phyloP scores from a whole-genome alignment of 2,888 invertebrate genomes.

The Spilosoma lubricipeda region DNA sequence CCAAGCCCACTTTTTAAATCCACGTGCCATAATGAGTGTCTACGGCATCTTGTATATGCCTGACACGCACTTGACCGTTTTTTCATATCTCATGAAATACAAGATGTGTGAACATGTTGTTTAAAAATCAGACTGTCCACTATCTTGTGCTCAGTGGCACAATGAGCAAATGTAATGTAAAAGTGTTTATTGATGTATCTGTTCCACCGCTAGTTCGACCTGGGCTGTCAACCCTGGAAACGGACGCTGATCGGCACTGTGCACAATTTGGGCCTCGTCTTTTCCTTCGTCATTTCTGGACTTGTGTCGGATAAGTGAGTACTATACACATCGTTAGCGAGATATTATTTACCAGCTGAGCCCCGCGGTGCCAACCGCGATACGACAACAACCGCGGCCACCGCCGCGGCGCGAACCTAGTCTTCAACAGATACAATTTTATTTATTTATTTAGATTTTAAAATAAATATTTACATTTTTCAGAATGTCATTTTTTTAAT shows the following conservation, averaged over 20 bases:
- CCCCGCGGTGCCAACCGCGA: too few species aligned
- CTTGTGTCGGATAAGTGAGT: constrained; percentile 90
- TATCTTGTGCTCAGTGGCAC: background rate
- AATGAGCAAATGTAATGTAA: background rate
- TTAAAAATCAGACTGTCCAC: background rate
- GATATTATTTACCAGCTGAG: too few species aligned
- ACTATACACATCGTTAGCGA: background rate
- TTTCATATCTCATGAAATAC: background rate
- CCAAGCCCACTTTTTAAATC: too few species aligned
- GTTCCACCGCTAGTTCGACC: constrained; percentile 85
- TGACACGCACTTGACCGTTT: too few species aligned
- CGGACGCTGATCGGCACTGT: constrained; percentile 90
- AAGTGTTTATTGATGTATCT: background rate
- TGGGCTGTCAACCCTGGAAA: constrained; percentile 91
- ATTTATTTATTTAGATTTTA: too few species aligned
- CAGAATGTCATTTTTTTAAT: too few species aligned
- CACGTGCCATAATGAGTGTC: too few species aligned
- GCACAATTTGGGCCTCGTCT: constrained; percentile 90
- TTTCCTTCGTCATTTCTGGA: constrained; percentile 90
- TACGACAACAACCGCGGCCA: too few species aligned
- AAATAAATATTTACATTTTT: too few species aligned
- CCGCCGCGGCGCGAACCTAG: too few species aligned
- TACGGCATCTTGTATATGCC: too few species aligned
- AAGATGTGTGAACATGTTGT: background rate
- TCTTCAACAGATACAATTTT: too few species aligned